phyloP scores from a whole-genome alignment of 2,888 invertebrate species.

The Diplolepis rosae region DNA sequence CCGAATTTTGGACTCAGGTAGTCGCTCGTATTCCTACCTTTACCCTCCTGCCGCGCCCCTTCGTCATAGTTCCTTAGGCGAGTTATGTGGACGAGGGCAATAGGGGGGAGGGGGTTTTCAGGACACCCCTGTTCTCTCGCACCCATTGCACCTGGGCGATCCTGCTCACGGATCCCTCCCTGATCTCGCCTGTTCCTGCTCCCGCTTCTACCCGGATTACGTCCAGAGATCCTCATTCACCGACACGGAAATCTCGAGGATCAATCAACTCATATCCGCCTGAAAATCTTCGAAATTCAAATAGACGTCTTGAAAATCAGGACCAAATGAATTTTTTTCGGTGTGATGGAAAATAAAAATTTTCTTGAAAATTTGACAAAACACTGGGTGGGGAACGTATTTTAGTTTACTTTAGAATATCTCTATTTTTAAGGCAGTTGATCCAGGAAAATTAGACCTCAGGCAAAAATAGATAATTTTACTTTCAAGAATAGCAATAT shows the following conservation, averaged over 20 bases:
- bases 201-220: slow-evolving; percentile 54
- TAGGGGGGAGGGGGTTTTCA: slow-evolving; percentile 18
- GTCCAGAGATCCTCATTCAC: slow-evolving; percentile 44
- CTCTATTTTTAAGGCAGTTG: no score
- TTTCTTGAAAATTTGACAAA: no score
- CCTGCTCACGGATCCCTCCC: slow-evolving; percentile 54
- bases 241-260: slow-evolving; percentile 37
- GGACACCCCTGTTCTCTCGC: slow-evolving; percentile 52
- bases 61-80: background rate
- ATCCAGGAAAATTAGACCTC: no score
- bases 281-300: slow-evolving; percentile 22
- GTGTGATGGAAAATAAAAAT: no score
- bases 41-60: slow-evolving; percentile 41
- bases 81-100: slow-evolving; percentile 24
- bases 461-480: no score
- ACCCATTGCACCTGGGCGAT: slow-evolving; percentile 63
- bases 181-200: slow-evolving; percentile 49
- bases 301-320: slow-evolving; percentile 29
- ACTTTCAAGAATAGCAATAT: no score
- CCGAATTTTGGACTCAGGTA: slow-evolving; percentile 54
- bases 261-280: slow-evolving; percentile 47
- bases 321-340: no score
- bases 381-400: no score
- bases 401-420: no score
- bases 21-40: slow-evolving; percentile 37